Evolutionary conservation across 1,140 invertebrate species (phyloP), one percentile per base, ranked within the genome.

Genomic region (Ruditapes philippinarum): DNA sequence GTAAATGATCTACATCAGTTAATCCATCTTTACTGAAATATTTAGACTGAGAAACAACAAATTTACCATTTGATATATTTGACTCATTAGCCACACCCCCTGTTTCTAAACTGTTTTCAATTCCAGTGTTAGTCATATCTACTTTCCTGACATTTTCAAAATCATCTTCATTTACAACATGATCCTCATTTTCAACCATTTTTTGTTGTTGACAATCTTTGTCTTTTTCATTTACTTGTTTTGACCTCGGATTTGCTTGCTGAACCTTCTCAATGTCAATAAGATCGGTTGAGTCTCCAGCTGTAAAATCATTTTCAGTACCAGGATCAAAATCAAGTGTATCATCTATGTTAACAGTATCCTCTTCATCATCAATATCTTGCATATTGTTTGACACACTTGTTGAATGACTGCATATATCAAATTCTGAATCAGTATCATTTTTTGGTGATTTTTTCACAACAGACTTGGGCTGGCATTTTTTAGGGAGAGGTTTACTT

Each of bases 401-500:
- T 40, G 1, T 42, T 33, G n/a, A 14, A 5, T 54, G 51, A 54
- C 51, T 54, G n/a, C n/a, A n/a, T n/a, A n/a, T n/a, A 54, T 54
- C 51, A 54, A 54, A 22, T 22, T 22, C 19, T 11, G 28, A 31
- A 1, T 65, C 62, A 65, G 62, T 36, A 28, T 25, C 57, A 62
- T 28, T 5, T 62, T 62, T 28, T 14, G 7, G 25, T 62, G 57
- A 62, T 28, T 28, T 28, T 1, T 28, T 14, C 25, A 4, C 5
- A 28, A 3, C n/a, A n/a, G 19, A 28, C 2, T 28, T 28, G n/a
- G 57, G 0, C 1, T 62, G 19, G 5, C 28, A 25, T 62, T n/a
- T 28, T 33, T 70, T 70, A 38, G 65, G 38, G 38, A 70, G 5
- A 51, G 79, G 7, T 38, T 78, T 89, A 42, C 28, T 62, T 82